Conservation (phyloP, 1,140 invertebrate species). For the Dryas iulia region DNA sequence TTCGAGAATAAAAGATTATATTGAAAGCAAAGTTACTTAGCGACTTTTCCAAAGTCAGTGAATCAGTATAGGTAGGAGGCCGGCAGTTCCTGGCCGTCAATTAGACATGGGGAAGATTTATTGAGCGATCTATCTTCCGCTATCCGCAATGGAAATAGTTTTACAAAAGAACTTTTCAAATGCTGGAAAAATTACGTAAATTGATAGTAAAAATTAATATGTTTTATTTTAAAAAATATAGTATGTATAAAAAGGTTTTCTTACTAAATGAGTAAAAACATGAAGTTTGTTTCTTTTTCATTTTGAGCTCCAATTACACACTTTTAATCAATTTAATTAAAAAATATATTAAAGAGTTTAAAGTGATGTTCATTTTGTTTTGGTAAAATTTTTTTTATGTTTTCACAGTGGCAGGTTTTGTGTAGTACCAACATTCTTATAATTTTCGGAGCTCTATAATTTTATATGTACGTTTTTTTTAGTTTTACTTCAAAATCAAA, state of each 20-base stretch:
- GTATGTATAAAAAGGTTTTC: no score
- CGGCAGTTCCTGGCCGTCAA: slow-evolving; percentile 59
- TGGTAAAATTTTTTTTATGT: no score
- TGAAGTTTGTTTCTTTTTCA: no score
- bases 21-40: slow-evolving; percentile 21
- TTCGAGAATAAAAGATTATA: slow-evolving; percentile 10
- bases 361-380: no score
- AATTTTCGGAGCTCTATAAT: background rate
- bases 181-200: slow-evolving; percentile 2
- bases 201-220: background rate
- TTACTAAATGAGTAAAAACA: no score
- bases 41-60: slow-evolving; percentile 43
- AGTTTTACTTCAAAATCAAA: background rate
- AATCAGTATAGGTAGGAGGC: slow-evolving; percentile 53
- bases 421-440: no score
- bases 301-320: no score
- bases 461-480: background rate
- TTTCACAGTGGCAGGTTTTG: no score
- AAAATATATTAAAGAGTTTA: no score
- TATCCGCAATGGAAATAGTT: slow-evolving; percentile 51
- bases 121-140: slow-evolving; percentile 63
- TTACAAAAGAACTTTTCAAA: slow-evolving; percentile 50
- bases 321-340: no score
- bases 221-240: no score
- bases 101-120: slow-evolving; percentile 70